A percentile compares a stretch with the other conserved stretches of the same genome.
phyloP scores from a whole-genome alignment of 2,113 vertebrate species.

The Microcebus jonahi region DNA sequence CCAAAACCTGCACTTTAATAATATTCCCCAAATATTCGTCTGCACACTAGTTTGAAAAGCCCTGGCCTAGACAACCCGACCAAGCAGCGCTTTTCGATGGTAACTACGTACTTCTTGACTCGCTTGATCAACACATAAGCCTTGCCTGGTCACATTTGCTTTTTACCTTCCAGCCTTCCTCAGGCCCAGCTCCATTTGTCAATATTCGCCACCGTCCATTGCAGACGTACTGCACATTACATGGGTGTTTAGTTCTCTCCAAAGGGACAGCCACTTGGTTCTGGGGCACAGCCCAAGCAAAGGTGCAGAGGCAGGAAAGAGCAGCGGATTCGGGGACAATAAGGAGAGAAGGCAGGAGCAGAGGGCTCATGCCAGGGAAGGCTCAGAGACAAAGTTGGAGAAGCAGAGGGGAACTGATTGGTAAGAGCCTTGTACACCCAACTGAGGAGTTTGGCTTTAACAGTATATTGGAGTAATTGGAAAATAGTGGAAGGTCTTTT shows the following conservation, averaged over 20 bases:
- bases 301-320: not conserved
- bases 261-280: not conserved
- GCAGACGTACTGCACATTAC: not conserved
- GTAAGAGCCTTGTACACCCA: not conserved
- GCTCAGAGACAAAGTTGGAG: not conserved
- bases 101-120: not conserved
- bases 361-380: not conserved
- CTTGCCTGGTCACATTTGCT: not conserved
- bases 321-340: not conserved
- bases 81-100: not conserved
- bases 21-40: not conserved
- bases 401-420: not conserved
- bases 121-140: not conserved
- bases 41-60: constrained; percentile 1
- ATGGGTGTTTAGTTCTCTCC: not conserved
- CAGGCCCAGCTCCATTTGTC: not conserved
- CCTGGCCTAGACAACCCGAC: not conserved
- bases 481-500: not conserved
- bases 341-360: not conserved
- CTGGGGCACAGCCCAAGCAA: not conserved
- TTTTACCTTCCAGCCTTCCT: not conserved
- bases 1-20: constrained; percentile 24
- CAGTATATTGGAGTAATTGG: not conserved
- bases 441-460: not conserved
- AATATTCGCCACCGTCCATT: not conserved